phyloP scores from a whole-genome alignment of 1,140 invertebrate species.

The Drosophila erecta region DNA sequence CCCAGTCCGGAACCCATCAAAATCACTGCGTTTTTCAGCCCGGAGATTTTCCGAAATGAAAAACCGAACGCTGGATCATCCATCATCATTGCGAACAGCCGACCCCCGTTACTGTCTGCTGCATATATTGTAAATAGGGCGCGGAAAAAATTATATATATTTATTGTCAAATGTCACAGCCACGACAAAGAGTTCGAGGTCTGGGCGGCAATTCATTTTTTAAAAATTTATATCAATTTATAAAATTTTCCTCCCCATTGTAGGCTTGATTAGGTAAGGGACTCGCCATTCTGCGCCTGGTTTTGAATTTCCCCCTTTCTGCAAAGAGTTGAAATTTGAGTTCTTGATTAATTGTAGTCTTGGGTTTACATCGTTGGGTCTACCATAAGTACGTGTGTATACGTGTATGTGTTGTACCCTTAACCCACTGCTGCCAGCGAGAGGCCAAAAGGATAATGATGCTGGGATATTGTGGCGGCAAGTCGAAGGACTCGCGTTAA shows the following conservation, averaged over 20 bases:
- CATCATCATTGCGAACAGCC: conserved; percentile 68
- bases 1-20: conserved; percentile 34
- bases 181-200: conserved; percentile 29
- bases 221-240: conserved; percentile 80
- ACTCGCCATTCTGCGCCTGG: conserved; percentile 21
- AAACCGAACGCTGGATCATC: conserved; percentile 69
- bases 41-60: conserved; percentile 66
- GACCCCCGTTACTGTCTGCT: conserved; percentile 34
- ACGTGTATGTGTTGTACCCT: conserved; percentile 13
- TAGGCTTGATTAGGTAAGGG: conserved; percentile 66
- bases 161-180: conserved; percentile 78
- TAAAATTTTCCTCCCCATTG: conserved; percentile 66
- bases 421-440: conserved; percentile 40
- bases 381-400: conserved; percentile 36
- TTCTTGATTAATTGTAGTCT: conserved; percentile 60
- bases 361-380: conserved; percentile 38
- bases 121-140: conserved; percentile 59
- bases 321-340: conserved; percentile 58
- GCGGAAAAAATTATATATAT: conserved; percentile 47
- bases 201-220: conserved; percentile 66
- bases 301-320: conserved; percentile 39
- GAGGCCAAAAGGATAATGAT: conserved; percentile 49
- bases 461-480: conserved; percentile 45
- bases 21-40: conserved; percentile 65
- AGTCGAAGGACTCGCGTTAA: conserved; percentile 67